Evolutionary conservation across 2,113 vertebrate genomes (phyloP), one percentile per base, ranked within the genome.

Genomic region (Ibidorhyncha struthersii): DNA sequence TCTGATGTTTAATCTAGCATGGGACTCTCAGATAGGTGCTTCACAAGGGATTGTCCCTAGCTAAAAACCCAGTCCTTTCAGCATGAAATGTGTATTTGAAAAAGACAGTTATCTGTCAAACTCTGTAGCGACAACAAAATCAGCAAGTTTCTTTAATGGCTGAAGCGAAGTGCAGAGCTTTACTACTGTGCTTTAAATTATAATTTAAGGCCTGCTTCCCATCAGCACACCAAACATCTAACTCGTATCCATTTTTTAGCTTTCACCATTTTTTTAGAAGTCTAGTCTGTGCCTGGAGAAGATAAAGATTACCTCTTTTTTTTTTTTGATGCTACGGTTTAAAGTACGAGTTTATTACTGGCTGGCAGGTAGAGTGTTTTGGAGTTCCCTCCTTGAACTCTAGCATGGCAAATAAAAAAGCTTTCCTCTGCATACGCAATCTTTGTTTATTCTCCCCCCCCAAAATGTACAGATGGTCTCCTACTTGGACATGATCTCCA

Each of bases 61-160:
- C 66, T 30, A 77, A n/a, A 81, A 53, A 36, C 4, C 0, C 29
- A 82, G 25, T 67, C 40, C 29, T 83, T 86, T 76, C 67, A 83
- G 40, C 40, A 30, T 77, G 67, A 91, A 83, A 65, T 73, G 22
- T 0, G 0, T 69, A 10, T 47, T 55, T 81, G 43, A 56, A 40
- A 63, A 83, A 76, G 22, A n/a, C 21, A 34, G n/a, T 88, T 80
- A 25, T 4, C 41, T 80, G 21, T 76, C 36, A 77, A 1, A 30
- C 58, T 82, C 10, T 56, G 10, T 61, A 49, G 32, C 32, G 43
- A 25, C 34, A 70, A 9, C 9, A 62, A 92, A 77, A 82, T 73
- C 58, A 81, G 15, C 34, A 70, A 18, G 62, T 32, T 65, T 77
- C 26, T 74, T 78, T 71, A 67, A 30, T 0, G 0, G 3, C 23